Evolutionary conservation across 2,797 vertebrate species (phyloP).

Genomic region (Intellagama lesueurii): DNA sequence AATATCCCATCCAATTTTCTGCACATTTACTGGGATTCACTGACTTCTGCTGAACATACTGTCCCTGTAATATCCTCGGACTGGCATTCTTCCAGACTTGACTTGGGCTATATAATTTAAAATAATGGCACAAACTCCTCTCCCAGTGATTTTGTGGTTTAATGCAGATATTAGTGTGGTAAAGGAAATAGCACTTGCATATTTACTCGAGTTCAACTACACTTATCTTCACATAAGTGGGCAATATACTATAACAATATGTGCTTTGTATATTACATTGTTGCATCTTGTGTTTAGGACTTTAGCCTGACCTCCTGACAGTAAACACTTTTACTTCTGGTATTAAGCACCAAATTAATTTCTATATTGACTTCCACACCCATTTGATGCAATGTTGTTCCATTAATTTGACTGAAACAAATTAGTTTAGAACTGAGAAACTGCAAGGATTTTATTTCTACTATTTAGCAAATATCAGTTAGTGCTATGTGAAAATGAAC

Average conservation of each 20-base stretch:
- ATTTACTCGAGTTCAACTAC: not conserved
- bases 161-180: not conserved
- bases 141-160: not conserved
- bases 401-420: constrained; percentile 7
- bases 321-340: not conserved
- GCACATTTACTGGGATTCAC: not conserved
- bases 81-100: not conserved
- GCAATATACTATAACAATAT: not conserved
- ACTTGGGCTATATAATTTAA: not conserved
- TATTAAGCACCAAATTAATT: not conserved
- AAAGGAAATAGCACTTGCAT: not conserved
- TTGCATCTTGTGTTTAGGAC: not conserved
- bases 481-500: constrained; percentile 3
- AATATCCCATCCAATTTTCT: not conserved
- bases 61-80: not conserved
- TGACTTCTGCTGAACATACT: not conserved
- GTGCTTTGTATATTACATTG: not conserved
- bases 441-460: constrained; percentile 5
- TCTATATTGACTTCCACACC: not conserved
- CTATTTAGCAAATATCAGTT: not conserved
- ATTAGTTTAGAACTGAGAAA: not conserved
- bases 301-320: not conserved
- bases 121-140: not conserved
- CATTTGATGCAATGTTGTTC: not conserved
- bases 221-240: not conserved